These are phyloP conservation scores for Phalanger gymnotis DNA, from an alignment of 2,797 vertebrate species.

Conservation along the genomic window DNA sequence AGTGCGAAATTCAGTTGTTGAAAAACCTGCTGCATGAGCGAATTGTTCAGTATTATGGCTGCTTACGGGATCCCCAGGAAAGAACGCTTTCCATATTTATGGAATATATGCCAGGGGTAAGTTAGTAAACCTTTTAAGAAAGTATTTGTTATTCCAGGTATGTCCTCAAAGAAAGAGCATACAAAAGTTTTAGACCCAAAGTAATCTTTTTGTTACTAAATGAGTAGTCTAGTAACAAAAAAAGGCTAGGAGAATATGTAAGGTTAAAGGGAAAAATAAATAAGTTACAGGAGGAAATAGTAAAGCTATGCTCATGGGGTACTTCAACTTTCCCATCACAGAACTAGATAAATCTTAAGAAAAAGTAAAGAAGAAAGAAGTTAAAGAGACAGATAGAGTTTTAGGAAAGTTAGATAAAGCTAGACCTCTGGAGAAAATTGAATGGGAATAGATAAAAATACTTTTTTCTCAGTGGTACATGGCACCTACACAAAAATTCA, in stretches of 20 bases:
- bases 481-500: not conserved
- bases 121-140: slow-evolving; percentile 59
- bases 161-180: slow-evolving; percentile 30
- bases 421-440: not conserved
- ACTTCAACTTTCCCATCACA: not conserved
- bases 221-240: not conserved
- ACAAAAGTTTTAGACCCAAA: slow-evolving; percentile 13
- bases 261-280: not conserved
- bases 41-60: slow-evolving; percentile 99
- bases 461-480: not conserved
- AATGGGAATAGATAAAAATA: not conserved
- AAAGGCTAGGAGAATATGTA: not conserved
- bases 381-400: not conserved
- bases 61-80: slow-evolving; percentile 93
- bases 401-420: not conserved
- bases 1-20: slow-evolving; percentile 98
- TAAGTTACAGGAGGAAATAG: not conserved
- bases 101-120: slow-evolving; percentile 99
- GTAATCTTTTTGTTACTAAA: not conserved
- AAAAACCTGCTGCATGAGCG: slow-evolving; percentile 97
- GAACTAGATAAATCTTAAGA: not conserved
- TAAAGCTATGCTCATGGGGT: not conserved
- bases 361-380: not conserved
- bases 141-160: slow-evolving; percentile 30
- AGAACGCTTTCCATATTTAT: slow-evolving; percentile 98